phyloP scores from a whole-genome alignment of 2,113 vertebrate genomes.

The Corythoichthys intestinalis region DNA sequence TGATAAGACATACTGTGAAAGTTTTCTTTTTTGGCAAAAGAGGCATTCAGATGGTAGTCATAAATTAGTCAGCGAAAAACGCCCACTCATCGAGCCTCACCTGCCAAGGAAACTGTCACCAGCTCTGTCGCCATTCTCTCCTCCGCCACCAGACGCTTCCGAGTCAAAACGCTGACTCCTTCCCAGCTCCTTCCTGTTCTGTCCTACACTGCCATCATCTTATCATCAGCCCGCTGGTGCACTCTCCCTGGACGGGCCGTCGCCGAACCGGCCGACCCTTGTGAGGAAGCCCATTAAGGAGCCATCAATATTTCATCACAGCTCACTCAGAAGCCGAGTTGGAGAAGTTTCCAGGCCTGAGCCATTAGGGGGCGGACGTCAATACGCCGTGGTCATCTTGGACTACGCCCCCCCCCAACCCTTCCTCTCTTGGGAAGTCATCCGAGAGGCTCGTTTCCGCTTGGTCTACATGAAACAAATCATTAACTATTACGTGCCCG shows the following conservation, averaged over 20 bases:
- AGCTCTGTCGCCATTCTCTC: not conserved
- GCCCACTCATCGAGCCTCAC: constrained; percentile 10
- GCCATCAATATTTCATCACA: constrained; percentile 93
- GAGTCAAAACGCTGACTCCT: constrained; percentile 63
- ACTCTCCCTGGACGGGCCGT: constrained; percentile 39
- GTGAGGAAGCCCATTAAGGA: constrained; percentile 75
- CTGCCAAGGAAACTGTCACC: constrained; percentile 40
- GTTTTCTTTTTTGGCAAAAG: constrained; percentile 4
- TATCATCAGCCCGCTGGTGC: constrained; percentile 24
- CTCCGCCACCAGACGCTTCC: not conserved
- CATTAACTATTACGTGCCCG: constrained; percentile 65
- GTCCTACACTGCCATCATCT: constrained; percentile 31
- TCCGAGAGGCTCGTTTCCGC: too few species aligned
- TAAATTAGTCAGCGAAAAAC: constrained; percentile 1
- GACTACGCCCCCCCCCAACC: not conserved
- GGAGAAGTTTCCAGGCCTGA: constrained; percentile 69
- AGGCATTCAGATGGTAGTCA: not conserved
- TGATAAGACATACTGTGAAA: not conserved
- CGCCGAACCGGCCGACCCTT: constrained; percentile 49
- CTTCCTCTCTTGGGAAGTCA: constrained; percentile 46
- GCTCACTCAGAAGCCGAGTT: constrained; percentile 71
- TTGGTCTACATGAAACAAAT: constrained; percentile 71
- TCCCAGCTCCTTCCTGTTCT: constrained; percentile 44
- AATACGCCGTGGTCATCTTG: constrained; percentile 60
- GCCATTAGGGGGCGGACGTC: constrained; percentile 73